Percentiles rank a stretch among this genome's conserved stretches.
Evolutionary conservation across 2,797 vertebrate genomes (phyloP).

Genomic region (Cuniculus paca): DNA sequence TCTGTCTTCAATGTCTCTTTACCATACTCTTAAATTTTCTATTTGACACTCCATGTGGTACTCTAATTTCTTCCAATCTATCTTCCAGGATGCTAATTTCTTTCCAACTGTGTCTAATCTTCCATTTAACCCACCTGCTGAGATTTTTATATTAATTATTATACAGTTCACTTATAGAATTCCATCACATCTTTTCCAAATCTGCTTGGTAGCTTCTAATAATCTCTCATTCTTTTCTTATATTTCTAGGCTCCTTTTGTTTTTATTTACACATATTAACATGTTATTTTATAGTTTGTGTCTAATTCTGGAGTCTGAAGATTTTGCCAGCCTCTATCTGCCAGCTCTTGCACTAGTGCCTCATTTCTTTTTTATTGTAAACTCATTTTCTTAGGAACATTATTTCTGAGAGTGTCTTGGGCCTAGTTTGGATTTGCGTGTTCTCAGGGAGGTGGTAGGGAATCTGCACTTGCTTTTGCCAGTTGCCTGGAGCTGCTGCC

Average conservation of each 20-base stretch:
- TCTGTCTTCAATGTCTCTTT: constrained; percentile 36
- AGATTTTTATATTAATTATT: constrained; percentile 72
- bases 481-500: neutral
- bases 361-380: constrained; percentile 22
- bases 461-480: neutral
- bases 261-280: constrained; percentile 51
- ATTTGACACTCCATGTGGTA: constrained; percentile 31
- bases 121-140: constrained; percentile 55
- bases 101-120: constrained; percentile 75
- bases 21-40: constrained; percentile 40
- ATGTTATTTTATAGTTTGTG: neutral
- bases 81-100: constrained; percentile 75
- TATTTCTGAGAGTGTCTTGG: neutral
- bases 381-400: constrained; percentile 26
- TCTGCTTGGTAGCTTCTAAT: constrained; percentile 1
- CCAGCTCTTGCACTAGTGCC: constrained; percentile 18
- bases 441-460: neutral
- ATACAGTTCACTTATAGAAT: constrained; percentile 63
- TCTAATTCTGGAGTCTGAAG: neutral
- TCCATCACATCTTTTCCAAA: constrained; percentile 44
- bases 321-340: constrained; percentile 1
- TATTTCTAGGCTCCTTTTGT: constrained; percentile 40
- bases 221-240: neutral
- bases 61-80: constrained; percentile 68
- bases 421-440: neutral